These are phyloP conservation scores for Channa maculata DNA, from an alignment of 2,113 vertebrate genomes.

Conservation along the genomic window DNA sequence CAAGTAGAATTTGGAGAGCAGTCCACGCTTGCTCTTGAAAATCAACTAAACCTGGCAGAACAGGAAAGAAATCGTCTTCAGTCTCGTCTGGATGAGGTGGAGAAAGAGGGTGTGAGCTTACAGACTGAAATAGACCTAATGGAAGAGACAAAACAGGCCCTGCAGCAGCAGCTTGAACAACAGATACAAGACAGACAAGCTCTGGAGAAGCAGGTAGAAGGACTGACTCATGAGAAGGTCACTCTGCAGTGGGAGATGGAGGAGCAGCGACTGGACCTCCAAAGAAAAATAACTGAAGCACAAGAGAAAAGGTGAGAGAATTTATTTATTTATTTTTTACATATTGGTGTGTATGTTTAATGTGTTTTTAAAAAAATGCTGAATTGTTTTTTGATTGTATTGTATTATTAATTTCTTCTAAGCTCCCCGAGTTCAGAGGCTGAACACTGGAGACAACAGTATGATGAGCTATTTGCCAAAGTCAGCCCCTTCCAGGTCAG, in stretches of 20 bases:
- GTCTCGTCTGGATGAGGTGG: slow-evolving; percentile 35
- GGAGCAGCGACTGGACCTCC: slow-evolving; percentile 79
- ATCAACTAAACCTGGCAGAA: slow-evolving; percentile 27
- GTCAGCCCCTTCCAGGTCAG: slow-evolving; percentile 94
- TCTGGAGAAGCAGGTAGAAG: slow-evolving; percentile 57
- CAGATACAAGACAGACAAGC: slow-evolving; percentile 36
- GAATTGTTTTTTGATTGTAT: slow-evolving; percentile 2
- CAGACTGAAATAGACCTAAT: slow-evolving; percentile 42
- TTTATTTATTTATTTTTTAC: background rate
- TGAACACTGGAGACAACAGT: slow-evolving; percentile 85
- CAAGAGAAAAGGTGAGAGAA: slow-evolving; percentile 82
- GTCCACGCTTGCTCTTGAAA: slow-evolving; percentile 35
- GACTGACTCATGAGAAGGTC: slow-evolving; percentile 76
- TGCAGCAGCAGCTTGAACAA: slow-evolving; percentile 49
- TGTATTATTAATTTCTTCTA: slow-evolving; percentile 16
- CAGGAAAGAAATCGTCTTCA: slow-evolving; percentile 45
- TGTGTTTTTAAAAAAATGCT: background rate
- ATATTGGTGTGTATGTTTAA: no score
- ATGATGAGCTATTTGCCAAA: slow-evolving; percentile 91
- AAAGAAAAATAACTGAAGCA: slow-evolving; percentile 73
- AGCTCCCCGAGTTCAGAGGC: slow-evolving; percentile 74
- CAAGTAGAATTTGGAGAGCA: slow-evolving; percentile 48
- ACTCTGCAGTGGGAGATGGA: slow-evolving; percentile 79
- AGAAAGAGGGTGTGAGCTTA: slow-evolving; percentile 31
- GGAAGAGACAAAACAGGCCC: slow-evolving; percentile 32